phyloP scores from a whole-genome alignment of 2,797 vertebrate genomes.

The Falco naumanni region DNA sequence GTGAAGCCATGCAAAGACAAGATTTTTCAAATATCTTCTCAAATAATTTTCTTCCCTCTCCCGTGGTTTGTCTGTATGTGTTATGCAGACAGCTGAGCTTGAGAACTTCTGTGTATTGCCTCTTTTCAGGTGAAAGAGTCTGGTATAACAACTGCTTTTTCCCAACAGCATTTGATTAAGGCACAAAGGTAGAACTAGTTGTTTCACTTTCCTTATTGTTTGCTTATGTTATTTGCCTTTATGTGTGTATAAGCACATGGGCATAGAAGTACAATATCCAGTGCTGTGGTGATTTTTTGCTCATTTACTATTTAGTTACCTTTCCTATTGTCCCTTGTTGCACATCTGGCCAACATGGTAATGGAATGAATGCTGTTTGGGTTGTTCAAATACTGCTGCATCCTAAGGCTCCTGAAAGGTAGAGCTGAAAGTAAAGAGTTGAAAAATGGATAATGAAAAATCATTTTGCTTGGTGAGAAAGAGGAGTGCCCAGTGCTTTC shows the following conservation, averaged over 20 bases:
- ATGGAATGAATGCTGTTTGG: neutral
- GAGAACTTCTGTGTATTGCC: neutral
- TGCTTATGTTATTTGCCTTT: neutral
- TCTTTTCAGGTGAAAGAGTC: neutral
- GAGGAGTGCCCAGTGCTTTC: neutral
- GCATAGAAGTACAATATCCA: neutral
- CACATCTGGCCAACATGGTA: neutral
- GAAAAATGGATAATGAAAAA: neutral
- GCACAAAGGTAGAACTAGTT: neutral
- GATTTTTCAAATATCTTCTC: neutral
- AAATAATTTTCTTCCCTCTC: neutral
- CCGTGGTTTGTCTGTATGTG: neutral
- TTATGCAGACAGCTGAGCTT: neutral
- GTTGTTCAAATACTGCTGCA: neutral
- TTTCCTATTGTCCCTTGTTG: neutral
- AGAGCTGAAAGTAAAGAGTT: neutral
- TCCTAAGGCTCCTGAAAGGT: neutral
- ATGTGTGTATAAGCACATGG: neutral
- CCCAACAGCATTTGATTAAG: neutral
- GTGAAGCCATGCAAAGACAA: neutral
- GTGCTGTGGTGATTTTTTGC: neutral
- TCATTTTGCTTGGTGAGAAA: neutral
- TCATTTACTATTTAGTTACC: neutral
- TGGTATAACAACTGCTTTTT: neutral
- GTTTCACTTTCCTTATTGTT: neutral